Conservation (phyloP, 92 coral and sea anemone species). For the Palythoa grandiflora region DNA sequence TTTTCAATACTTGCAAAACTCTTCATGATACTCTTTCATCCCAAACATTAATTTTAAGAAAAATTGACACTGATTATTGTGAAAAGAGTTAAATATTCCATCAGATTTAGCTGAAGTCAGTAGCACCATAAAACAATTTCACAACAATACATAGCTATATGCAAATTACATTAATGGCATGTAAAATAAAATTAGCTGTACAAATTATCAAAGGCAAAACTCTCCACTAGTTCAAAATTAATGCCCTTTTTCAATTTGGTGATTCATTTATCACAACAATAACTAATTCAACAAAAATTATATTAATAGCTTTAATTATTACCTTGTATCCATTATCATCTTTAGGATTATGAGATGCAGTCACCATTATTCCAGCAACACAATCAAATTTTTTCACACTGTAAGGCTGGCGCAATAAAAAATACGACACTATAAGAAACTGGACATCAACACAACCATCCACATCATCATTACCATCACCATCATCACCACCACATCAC, state of each 20-base stretch:
- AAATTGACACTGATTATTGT: too few species aligned
- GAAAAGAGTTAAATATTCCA: too few species aligned
- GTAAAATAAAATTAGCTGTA: not conserved
- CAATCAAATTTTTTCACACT: constrained; percentile 79
- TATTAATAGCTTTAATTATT: not conserved
- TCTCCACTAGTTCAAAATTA: not conserved
- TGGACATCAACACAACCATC: too few species aligned
- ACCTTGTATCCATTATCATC: constrained; percentile 99
- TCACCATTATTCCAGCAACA: constrained; percentile 92
- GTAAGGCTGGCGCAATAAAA: constrained; percentile 68
- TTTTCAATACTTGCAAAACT: too few species aligned
- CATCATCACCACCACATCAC: too few species aligned
- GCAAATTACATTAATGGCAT: not conserved
- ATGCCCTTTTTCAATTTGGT: not conserved
- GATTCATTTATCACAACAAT: not conserved
- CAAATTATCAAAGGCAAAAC: not conserved
- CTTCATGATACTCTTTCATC: too few species aligned
- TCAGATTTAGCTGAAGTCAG: too few species aligned
- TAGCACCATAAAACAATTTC: too few species aligned
- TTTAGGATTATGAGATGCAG: constrained; percentile 99
- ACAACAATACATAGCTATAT: too few species aligned
- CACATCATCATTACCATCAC: too few species aligned
- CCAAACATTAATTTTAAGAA: too few species aligned
- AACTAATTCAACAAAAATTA: not conserved
- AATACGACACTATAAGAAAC: not conserved